Evolutionary conservation across 1,140 invertebrate genomes (phyloP), one percentile per base, ranked within the genome.

Genomic region (Drosophila baimaii): DNA sequence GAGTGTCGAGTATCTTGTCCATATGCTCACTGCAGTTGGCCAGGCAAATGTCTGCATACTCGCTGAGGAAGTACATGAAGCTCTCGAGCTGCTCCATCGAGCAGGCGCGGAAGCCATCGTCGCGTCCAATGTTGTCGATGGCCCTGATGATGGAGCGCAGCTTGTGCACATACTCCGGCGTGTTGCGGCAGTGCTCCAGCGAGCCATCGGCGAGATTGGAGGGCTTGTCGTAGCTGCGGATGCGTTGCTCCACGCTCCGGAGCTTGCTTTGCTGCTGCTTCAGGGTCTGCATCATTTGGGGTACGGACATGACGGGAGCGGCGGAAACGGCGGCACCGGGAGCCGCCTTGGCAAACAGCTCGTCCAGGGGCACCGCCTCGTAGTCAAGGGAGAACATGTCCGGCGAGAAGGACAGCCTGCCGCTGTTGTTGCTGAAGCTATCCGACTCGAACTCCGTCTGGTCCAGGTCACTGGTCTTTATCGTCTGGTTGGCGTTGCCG

Each of bases 401-500:
- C 0, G 90, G 88, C 0, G 88, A 91, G 25, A 86, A 89, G 4
- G 81, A 86, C 2, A 84, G 29, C 5, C 82, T 25, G 0, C 79
- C 72, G n/a, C 89, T 81, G 17, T 91, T 85, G 33, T 81, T 89
- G 41, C 69, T 70, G 9, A 86, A 81, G 21, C 65, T 72, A 7
- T 78, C 81, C 7, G 83, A 82, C 19, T 91, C 90, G 39, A 82
- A 74, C 33, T 89, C 90, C 1, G 90, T 89, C 29, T 81, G 81
- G 41, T 91, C 86, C 5, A 91, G 54, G 61, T 91, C 90, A 37
- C 86, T 89, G 15, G 89, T 90, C 58, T 91, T 91, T 35, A 82
- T 83, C 21, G 79, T 79, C n/a, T 51, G 62, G n/a, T 77, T 79
- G 63, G 29, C 44, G 15, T 59, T 63, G 62, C 37, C 57, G 1